Evolutionary conservation across 1,140 invertebrate genomes (phyloP).

Genomic region (Pogonomyrmex californicus): DNA sequence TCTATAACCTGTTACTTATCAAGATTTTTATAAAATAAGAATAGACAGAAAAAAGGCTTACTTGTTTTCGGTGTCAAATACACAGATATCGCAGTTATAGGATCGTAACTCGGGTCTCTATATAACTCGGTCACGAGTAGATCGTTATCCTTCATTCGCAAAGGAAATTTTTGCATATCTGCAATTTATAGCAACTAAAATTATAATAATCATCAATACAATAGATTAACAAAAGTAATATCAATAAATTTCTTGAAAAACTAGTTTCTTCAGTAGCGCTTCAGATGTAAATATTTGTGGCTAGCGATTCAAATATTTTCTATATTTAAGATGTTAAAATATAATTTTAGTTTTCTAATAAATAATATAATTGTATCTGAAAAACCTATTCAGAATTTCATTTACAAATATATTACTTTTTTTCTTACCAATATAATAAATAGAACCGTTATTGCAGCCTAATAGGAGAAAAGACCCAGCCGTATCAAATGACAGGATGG

Average conservation of each 20-base stretch:
- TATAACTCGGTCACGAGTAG: conserved; percentile 98
- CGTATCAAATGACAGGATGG: conserved; percentile 98
- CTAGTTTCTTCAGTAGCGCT: too few relatives aligned
- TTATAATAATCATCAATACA: conserved; percentile 4
- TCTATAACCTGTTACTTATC: conserved; percentile 32
- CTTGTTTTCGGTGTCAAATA: conserved; percentile 99
- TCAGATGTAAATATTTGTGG: conserved; percentile 3
- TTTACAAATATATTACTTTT: background rate
- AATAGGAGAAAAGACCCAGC: conserved; percentile 98
- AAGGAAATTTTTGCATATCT: conserved; percentile 99
- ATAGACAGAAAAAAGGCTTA: conserved; percentile 86
- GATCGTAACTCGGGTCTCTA: conserved; percentile 96
- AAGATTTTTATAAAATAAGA: conserved; percentile 27
- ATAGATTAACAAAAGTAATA: background rate
- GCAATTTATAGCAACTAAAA: conserved; percentile 48
- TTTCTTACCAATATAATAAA: conserved; percentile 97
- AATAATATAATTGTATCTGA: background rate
- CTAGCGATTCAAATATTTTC: background rate
- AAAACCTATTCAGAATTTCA: background rate
- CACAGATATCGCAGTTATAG: conserved; percentile 99
- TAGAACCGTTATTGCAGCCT: conserved; percentile 98
- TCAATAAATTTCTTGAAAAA: too few relatives aligned
- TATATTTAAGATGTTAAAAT: background rate
- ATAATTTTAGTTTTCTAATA: background rate
- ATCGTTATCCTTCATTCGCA: conserved; percentile 99